phyloP scores from a whole-genome alignment of 2,888 invertebrate species.

The Eupithecia insigniata region DNA sequence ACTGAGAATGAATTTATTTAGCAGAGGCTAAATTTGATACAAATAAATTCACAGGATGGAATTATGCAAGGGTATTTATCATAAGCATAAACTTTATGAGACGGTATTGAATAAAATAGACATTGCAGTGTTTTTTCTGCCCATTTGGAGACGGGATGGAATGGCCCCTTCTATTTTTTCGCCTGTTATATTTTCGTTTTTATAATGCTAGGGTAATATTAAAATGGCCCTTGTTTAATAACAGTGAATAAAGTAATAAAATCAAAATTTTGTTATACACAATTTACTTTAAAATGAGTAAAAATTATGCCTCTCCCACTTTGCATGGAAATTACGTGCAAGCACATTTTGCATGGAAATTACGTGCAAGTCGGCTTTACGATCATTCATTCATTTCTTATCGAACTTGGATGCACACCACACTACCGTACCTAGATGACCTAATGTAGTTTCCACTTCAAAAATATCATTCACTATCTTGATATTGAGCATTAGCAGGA shows the following conservation, averaged over 20 bases:
- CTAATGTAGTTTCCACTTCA: conserved; percentile 13
- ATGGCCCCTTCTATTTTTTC: background rate
- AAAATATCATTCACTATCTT: conserved; percentile 20
- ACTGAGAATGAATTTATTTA: conserved; percentile 68
- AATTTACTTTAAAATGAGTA: background rate
- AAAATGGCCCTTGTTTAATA: background rate
- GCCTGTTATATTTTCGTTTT: background rate
- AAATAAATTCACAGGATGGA: conserved; percentile 55
- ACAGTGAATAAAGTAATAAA: background rate
- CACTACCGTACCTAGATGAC: background rate
- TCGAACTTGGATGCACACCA: background rate
- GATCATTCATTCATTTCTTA: background rate
- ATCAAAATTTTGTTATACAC: no score
- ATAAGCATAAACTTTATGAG: conserved; percentile 21
- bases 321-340: background rate
- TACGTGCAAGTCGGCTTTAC: background rate
- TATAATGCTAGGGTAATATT: background rate
- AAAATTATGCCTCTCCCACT: background rate
- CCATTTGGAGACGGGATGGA: background rate
- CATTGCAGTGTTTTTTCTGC: background rate
- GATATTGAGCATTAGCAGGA: conserved; percentile 7
- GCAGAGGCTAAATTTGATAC: conserved; percentile 61
- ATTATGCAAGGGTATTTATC: conserved; percentile 17
- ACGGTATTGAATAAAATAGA: conserved; percentile 8
- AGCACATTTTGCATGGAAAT: background rate